A percentile compares a stretch with the other conserved stretches of the same genome.
Evolutionary conservation across 2,797 vertebrate genomes (phyloP).

Genomic region (Psittacula derbiana): DNA sequence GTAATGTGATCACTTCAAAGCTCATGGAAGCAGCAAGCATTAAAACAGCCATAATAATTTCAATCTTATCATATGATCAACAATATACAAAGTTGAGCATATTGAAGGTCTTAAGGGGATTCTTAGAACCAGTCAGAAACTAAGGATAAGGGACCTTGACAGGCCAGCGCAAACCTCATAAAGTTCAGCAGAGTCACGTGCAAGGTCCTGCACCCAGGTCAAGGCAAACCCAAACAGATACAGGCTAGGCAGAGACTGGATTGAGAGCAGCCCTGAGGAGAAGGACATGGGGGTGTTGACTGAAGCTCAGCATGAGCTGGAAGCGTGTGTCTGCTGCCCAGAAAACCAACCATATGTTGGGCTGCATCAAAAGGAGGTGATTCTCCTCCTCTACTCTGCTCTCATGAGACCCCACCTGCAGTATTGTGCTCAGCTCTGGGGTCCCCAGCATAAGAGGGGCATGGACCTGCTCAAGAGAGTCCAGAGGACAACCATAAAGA

Average conservation of each 20-base stretch:
- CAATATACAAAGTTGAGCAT: not conserved
- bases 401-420: not conserved
- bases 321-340: not conserved
- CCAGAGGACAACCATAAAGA: not conserved
- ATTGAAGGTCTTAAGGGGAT: not conserved
- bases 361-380: not conserved
- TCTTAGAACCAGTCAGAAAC: not conserved
- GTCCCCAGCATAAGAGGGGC: not conserved
- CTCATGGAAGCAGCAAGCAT: not conserved
- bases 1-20: not conserved
- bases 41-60: not conserved
- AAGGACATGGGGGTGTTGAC: not conserved
- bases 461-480: not conserved
- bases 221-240: not conserved
- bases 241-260: not conserved
- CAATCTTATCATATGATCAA: not conserved
- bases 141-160: not conserved
- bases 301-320: not conserved
- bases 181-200: not conserved
- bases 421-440: not conserved
- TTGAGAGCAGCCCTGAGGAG: not conserved
- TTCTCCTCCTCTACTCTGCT: not conserved
- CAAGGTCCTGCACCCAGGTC: not conserved
- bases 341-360: not conserved
- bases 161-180: not conserved